Conservation (phyloP, 2,113 vertebrate species). For the Trichechus manatus region DNA sequence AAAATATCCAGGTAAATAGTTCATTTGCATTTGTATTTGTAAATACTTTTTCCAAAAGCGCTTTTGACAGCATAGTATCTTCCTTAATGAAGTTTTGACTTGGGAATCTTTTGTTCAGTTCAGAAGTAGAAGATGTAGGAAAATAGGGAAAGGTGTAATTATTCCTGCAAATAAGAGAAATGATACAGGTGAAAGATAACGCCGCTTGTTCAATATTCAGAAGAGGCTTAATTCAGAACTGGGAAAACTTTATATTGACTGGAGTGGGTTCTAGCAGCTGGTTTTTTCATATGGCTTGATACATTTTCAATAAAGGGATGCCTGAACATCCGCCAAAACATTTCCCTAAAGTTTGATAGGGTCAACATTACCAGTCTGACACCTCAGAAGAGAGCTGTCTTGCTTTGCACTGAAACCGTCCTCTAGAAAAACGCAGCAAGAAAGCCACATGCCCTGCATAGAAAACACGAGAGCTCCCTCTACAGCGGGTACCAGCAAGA, state of each 20-base stretch:
- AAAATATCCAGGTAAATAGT: conserved; percentile 1
- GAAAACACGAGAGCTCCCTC: conserved; percentile 59
- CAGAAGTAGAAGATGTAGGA: neutral
- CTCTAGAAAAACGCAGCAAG: neutral
- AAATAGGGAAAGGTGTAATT: neutral
- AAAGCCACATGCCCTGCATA: neutral
- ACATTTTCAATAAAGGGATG: neutral
- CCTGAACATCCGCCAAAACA: neutral
- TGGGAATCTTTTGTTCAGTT: neutral
- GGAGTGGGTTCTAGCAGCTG: neutral
- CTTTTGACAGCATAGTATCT: neutral
- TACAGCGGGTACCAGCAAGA: neutral
- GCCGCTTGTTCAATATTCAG: rapidly evolving
- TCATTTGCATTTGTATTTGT: neutral
- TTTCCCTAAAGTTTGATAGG: neutral
- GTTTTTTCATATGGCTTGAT: neutral
- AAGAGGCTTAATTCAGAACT: neutral
- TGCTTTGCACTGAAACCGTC: neutral
- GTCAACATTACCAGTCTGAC: neutral
- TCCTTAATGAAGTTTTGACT: conserved; percentile 15
- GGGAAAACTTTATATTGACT: neutral
- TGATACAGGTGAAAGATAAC: neutral
- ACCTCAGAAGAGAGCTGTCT: neutral
- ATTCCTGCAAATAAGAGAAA: neutral
- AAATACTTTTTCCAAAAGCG: conserved; percentile 16